Evolutionary conservation across 2,888 invertebrate species (phyloP).

Genomic region (Lottia scabra): DNA sequence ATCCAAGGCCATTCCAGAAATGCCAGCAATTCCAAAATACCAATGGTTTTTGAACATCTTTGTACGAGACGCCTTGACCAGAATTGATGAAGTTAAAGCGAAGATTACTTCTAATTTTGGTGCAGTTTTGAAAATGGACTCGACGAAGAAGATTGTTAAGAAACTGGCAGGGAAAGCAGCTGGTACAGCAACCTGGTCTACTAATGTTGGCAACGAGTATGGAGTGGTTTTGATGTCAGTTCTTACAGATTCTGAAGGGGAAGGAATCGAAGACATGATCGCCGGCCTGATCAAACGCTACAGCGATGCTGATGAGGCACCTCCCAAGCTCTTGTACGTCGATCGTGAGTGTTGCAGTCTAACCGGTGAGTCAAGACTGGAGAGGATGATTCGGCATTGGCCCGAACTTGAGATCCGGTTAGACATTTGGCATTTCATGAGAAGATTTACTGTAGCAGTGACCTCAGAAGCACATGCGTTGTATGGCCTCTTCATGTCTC

Average conservation of each 20-base stretch:
- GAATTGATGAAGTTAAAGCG: conserved; percentile 40
- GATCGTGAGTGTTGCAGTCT: conserved; percentile 41
- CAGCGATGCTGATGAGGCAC: conserved; percentile 20
- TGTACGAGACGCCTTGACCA: conserved; percentile 28
- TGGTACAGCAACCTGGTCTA: conserved; percentile 9
- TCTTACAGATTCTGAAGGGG: conserved; percentile 37
- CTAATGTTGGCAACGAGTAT: conserved; percentile 17
- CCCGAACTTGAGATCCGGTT: conserved; percentile 23
- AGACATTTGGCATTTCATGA: conserved; percentile 45
- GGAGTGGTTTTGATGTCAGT: conserved; percentile 27
- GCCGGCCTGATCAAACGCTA: conserved; percentile 35
- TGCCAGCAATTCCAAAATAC: conserved; percentile 24
- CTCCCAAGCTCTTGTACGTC: conserved; percentile 37
- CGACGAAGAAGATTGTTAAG: conserved; percentile 38
- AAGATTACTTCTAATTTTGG: conserved; percentile 43
- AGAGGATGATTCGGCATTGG: conserved; percentile 17
- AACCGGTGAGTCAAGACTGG: not conserved
- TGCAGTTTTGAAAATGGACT: conserved; percentile 42
- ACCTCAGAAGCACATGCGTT: conserved; percentile 39
- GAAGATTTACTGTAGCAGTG: conserved; percentile 25
- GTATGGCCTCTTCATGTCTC: conserved; percentile 35
- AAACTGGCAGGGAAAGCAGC: conserved; percentile 4
- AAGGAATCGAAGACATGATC: conserved; percentile 32
- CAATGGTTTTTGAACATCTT: conserved; percentile 37
- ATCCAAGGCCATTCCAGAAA: conserved; percentile 9